These are phyloP conservation scores for Atlantisia rogersi DNA, from an alignment of 2,113 vertebrate genomes.

Conservation along the genomic window DNA sequence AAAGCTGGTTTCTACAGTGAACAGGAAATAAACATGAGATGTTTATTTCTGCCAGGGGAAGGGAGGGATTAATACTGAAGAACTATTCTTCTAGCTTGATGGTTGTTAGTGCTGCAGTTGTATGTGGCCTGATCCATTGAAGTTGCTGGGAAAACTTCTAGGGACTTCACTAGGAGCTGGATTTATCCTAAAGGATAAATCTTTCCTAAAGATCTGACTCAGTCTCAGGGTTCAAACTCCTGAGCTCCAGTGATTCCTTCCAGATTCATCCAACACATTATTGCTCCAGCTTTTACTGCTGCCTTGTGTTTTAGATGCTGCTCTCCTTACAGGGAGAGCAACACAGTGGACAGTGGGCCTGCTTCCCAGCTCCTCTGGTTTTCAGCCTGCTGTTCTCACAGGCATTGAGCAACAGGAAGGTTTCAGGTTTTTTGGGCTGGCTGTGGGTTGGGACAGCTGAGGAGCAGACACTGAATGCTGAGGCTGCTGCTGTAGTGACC, in stretches of 20 bases:
- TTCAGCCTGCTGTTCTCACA: background rate
- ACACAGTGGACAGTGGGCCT: background rate
- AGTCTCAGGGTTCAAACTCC: background rate
- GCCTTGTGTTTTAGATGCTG: background rate
- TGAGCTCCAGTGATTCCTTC: background rate
- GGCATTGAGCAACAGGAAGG: background rate
- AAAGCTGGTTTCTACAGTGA: too few relatives aligned
- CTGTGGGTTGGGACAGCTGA: background rate
- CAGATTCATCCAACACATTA: background rate
- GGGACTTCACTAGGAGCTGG: background rate
- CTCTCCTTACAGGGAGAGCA: background rate
- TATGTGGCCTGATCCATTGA: background rate
- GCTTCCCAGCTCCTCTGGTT: background rate
- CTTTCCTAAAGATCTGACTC: background rate
- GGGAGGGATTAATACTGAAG: background rate
- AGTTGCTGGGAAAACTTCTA: background rate
- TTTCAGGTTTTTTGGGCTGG: background rate
- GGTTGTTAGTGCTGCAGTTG: background rate
- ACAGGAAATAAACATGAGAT: background rate
- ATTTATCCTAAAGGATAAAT: background rate
- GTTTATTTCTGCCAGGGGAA: constrained; percentile 1
- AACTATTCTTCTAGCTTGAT: background rate
- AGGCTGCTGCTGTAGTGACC: background rate
- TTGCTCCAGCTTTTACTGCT: background rate
- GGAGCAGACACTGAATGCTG: background rate